These are phyloP conservation scores for Cartodere bifasciata DNA, from an alignment of 2,888 invertebrate species.

Conservation along the genomic window DNA sequence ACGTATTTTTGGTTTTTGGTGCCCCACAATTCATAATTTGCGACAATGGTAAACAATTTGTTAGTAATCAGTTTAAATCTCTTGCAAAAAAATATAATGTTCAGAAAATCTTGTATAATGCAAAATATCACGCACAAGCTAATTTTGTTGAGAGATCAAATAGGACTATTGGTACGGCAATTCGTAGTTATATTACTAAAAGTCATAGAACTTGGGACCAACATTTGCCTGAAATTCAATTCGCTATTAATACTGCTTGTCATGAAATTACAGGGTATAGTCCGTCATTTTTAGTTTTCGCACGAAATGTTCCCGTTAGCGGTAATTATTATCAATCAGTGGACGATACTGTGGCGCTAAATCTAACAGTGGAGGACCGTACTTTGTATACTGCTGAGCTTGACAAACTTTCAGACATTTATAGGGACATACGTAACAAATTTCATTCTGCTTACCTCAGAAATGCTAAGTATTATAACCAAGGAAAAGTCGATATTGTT, in stretches of 20 bases:
- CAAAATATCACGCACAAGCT: slow-evolving; percentile 23
- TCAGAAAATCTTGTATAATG: no score
- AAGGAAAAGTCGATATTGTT: slow-evolving; percentile 8
- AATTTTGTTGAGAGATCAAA: slow-evolving; percentile 26
- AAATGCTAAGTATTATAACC: slow-evolving; percentile 11
- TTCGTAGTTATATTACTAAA: slow-evolving; percentile 17
- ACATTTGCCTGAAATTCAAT: slow-evolving; percentile 18
- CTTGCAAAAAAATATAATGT: slow-evolving; percentile 11
- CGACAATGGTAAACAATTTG: slow-evolving; percentile 14
- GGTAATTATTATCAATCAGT: slow-evolving; percentile 10
- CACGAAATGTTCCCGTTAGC: slow-evolving; percentile 14
- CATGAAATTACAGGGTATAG: slow-evolving; percentile 18
- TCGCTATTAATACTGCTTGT: slow-evolving; percentile 19
- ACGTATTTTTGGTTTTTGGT: no score
- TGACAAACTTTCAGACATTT: background rate
- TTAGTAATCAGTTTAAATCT: slow-evolving; percentile 7
- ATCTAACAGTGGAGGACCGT: slow-evolving; percentile 4
- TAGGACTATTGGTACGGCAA: slow-evolving; percentile 20
- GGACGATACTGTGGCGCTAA: slow-evolving; percentile 7
- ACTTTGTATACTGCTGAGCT: slow-evolving; percentile 1
- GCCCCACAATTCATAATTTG: slow-evolving; percentile 14
- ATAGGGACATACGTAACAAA: background rate
- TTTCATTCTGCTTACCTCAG: slow-evolving; percentile 8
- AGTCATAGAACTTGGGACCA: slow-evolving; percentile 17
- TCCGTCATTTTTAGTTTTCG: slow-evolving; percentile 18